phyloP scores from a whole-genome alignment of 2,797 vertebrate species.

The Gymnothorax javanicus region DNA sequence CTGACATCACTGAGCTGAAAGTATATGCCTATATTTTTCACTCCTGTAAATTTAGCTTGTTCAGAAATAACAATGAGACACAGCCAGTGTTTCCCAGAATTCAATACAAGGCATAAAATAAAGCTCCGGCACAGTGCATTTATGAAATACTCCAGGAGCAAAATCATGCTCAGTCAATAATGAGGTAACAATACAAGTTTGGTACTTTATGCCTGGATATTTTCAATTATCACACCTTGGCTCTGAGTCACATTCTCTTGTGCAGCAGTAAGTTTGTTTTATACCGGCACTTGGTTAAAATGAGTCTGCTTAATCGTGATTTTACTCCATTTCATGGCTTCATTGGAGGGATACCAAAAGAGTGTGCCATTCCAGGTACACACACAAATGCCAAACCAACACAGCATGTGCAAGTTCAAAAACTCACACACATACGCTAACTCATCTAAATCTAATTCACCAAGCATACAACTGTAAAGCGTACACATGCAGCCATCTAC shows the following conservation, averaged over 20 bases:
- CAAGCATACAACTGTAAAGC: no score
- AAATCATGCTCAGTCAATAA: background rate
- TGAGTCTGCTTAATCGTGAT: constrained; percentile 1
- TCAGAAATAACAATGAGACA: background rate
- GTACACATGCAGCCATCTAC: no score
- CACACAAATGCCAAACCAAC: background rate
- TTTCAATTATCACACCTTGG: background rate
- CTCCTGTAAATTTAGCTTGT: background rate
- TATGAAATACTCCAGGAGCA: background rate
- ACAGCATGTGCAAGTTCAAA: background rate
- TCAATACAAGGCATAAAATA: background rate
- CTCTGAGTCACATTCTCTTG: background rate
- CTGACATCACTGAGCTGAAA: background rate
- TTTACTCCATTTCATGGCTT: background rate
- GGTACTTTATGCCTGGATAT: background rate
- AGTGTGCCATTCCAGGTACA: background rate
- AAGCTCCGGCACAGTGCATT: background rate
- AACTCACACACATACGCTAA: background rate
- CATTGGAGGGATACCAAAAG: background rate
- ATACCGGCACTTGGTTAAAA: background rate
- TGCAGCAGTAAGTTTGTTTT: background rate
- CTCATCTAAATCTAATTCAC: background rate
- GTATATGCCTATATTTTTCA: background rate
- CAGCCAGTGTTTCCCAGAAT: background rate
- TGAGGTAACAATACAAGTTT: background rate